Conservation (phyloP, 2,888 invertebrate species). For the Ethmia dodecea region DNA sequence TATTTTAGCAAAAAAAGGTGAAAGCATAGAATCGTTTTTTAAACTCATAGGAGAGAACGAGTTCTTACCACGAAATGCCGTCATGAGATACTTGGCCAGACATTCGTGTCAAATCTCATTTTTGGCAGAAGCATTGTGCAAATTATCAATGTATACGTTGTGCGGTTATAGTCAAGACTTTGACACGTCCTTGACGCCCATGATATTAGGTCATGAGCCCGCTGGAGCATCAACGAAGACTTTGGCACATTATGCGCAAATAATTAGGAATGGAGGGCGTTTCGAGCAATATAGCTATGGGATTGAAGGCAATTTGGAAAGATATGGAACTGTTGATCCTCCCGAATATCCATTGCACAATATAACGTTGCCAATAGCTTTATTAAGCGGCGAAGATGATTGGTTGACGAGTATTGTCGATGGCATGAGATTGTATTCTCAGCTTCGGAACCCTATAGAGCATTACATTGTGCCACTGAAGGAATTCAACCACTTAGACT, state of each 20-base stretch:
- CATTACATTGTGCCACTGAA: constrained; percentile 78
- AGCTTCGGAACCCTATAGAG: constrained; percentile 76
- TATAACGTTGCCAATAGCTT: constrained; percentile 80
- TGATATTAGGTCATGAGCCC: constrained; percentile 83
- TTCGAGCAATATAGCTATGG: constrained; percentile 87
- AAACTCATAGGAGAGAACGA: constrained; percentile 83
- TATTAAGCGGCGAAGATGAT: constrained; percentile 85
- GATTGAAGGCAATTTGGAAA: constrained; percentile 64
- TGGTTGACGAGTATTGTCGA: constrained; percentile 83
- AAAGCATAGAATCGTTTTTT: constrained; percentile 78
- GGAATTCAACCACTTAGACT: constrained; percentile 86
- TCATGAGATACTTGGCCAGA: constrained; percentile 79
- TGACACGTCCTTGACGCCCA: constrained; percentile 81
- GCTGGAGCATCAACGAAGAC: constrained; percentile 87
- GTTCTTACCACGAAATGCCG: constrained; percentile 82
- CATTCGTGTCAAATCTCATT: constrained; percentile 79
- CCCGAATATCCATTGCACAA: constrained; percentile 80
- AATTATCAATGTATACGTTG: constrained; percentile 83
- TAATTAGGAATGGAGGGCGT: constrained; percentile 67
- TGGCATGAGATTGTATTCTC: constrained; percentile 72
- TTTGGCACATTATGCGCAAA: constrained; percentile 83
- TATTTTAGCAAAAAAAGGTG: constrained; percentile 80
- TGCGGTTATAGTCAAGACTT: constrained; percentile 85
- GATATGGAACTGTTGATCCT: constrained; percentile 77
- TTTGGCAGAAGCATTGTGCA: constrained; percentile 81